Percentiles rank a stretch among this genome's conserved stretches.
These are phyloP conservation scores for Heliocidaris tuberculata DNA, from an alignment of 35 echinoderm and acorn worm species.

Conservation along the genomic window DNA sequence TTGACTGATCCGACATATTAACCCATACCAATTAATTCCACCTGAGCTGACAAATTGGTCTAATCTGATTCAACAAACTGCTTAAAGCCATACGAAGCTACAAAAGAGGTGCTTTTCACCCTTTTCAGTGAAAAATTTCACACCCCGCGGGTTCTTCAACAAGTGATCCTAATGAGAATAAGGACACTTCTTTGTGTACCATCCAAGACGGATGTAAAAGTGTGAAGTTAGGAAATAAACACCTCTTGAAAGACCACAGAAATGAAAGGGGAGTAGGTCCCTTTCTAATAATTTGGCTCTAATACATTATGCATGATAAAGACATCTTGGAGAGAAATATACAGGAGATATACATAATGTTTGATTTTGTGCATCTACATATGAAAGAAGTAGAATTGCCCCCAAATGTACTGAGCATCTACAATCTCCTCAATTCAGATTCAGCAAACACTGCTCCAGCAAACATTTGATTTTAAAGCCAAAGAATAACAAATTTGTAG, in stretches of 20 bases:
- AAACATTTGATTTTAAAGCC: no score
- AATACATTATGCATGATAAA: no score
- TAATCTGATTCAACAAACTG: neutral
- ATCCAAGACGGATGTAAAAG: neutral
- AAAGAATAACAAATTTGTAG: no score
- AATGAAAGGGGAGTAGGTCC: neutral
- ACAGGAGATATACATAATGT: no score
- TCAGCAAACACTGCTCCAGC: no score
- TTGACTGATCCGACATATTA: constrained; percentile 6
- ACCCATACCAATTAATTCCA: constrained; percentile 17
- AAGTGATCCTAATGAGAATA: neutral
- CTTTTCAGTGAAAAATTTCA: neutral
- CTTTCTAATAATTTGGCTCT: neutral
- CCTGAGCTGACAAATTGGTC: neutral
- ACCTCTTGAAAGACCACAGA: neutral
- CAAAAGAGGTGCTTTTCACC: neutral
- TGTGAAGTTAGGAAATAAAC: neutral
- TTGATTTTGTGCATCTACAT: no score
- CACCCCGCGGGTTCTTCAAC: neutral
- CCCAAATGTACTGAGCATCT: no score
- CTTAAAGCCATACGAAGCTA: neutral
- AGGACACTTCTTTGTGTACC: neutral
- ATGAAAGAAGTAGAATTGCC: no score
- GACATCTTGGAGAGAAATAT: no score
- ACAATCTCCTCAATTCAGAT: no score